phyloP scores from a whole-genome alignment of 2,113 vertebrate species.

The Zosterops borbonicus region DNA sequence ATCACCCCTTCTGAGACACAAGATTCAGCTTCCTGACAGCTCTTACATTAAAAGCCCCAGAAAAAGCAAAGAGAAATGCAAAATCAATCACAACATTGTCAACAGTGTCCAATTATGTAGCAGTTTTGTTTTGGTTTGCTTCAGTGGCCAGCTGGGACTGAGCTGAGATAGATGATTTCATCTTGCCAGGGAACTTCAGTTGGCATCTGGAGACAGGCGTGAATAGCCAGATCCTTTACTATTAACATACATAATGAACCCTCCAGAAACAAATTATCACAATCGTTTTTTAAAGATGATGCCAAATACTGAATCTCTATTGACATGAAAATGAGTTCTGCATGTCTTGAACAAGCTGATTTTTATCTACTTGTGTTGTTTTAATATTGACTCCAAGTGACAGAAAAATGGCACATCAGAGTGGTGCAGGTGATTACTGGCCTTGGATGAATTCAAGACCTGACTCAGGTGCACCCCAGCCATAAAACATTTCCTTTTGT shows the following conservation, averaged over 20 bases:
- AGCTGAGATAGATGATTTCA: background rate
- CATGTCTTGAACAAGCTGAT: background rate
- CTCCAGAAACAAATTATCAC: conserved; percentile 14
- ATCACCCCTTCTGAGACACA: background rate
- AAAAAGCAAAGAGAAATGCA: background rate
- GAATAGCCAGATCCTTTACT: background rate
- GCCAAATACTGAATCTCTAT: background rate
- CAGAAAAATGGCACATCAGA: background rate
- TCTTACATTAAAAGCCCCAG: background rate
- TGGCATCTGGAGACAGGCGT: background rate
- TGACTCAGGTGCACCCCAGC: background rate
- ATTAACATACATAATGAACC: background rate
- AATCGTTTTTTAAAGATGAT: background rate
- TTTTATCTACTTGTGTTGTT: background rate
- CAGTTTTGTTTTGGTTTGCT: background rate
- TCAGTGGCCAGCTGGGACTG: conserved; percentile 7
- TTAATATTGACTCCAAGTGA: background rate
- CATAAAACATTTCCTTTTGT: background rate
- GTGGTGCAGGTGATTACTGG: background rate
- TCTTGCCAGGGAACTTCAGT: background rate
- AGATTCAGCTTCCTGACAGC: background rate
- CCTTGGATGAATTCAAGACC: background rate
- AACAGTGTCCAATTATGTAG: background rate
- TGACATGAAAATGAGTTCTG: background rate
- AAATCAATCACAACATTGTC: background rate